Evolutionary conservation across 64 coral and sea anemone genomes (phyloP).

Genomic region (Dendrophyllia cribrosa): DNA sequence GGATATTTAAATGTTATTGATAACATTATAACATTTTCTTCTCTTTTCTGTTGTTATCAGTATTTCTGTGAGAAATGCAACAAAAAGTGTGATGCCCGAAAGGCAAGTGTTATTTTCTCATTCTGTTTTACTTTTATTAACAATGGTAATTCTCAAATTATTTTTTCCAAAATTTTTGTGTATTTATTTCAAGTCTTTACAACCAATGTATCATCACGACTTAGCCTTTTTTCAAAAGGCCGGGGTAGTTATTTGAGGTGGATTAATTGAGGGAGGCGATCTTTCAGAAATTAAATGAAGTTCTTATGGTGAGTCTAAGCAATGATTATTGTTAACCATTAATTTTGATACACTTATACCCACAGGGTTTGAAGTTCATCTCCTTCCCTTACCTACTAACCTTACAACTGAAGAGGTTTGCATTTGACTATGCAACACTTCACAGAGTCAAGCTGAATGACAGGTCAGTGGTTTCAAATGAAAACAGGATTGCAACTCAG

Average conservation of each 20-base stretch:
- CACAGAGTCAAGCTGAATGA: conserved; percentile 98
- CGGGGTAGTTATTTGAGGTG: too few species aligned
- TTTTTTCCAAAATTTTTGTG: too few species aligned
- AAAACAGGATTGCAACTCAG: neutral
- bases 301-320: too few species aligned
- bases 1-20: too few species aligned
- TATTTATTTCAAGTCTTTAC: too few species aligned
- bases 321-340: neutral
- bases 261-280: too few species aligned
- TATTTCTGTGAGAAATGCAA: conserved; percentile 99
- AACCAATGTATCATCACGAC: too few species aligned
- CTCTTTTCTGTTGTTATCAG: conserved; percentile 51
- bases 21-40: neutral
- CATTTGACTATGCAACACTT: conserved; percentile 95
- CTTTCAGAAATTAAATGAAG: too few species aligned
- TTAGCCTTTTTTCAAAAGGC: too few species aligned
- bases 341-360: neutral
- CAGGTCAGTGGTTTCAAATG: conserved; percentile 67
- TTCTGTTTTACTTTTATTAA: too few species aligned
- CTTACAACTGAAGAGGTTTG: conserved; percentile 97
- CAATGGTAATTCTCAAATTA: too few species aligned
- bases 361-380: conserved; percentile 92
- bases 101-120: conserved; percentile 60
- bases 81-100: conserved; percentile 94
- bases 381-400: conserved; percentile 92